Evolutionary conservation across 2,113 vertebrate genomes (phyloP).

Genomic region (Rhynchomys soricoides): DNA sequence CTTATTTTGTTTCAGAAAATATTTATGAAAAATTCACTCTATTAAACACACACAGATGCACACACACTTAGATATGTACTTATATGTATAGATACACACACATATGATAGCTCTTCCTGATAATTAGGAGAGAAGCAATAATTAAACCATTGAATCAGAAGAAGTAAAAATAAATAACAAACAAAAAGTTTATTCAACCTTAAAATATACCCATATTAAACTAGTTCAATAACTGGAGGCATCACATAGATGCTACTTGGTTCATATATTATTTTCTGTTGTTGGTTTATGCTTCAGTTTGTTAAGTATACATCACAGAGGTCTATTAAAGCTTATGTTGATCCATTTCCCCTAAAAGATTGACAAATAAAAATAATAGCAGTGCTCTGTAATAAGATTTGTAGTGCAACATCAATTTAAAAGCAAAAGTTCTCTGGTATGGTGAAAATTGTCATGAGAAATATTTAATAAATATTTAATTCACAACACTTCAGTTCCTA

Average conservation of each 20-base stretch:
- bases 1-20: background rate
- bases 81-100: background rate
- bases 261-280: background rate
- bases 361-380: background rate
- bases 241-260: background rate
- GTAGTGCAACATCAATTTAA: background rate
- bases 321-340: background rate
- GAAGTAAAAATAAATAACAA: background rate
- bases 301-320: too few species aligned
- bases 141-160: background rate
- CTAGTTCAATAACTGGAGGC: background rate
- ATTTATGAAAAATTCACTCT: background rate
- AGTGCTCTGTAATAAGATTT: background rate
- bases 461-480: background rate
- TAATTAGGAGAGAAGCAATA: background rate
- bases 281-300: background rate
- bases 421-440: background rate
- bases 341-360: background rate
- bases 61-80: background rate
- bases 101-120: background rate
- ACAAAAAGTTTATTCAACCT: background rate
- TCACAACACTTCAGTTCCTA: background rate
- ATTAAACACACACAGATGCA: background rate
- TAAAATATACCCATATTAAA: background rate
- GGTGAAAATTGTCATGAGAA: background rate